A percentile compares a stretch with the other conserved stretches of the same genome.
These are phyloP conservation scores for Pyxicephalus adspersus DNA, from an alignment of 2,113 vertebrate species.

Conservation along the genomic window DNA sequence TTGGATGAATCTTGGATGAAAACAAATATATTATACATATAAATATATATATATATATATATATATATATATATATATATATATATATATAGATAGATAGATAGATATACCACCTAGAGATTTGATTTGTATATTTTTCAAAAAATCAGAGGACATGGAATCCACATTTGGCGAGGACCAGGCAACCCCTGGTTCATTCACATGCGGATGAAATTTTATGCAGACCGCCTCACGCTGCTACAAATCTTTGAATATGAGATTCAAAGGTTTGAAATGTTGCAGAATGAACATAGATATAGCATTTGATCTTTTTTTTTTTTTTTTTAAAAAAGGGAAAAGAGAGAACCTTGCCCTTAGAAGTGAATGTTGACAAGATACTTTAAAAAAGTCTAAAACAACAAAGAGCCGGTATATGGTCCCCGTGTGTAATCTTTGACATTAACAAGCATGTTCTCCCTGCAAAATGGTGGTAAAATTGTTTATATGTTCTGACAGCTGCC, in stretches of 20 bases:
- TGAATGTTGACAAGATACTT: slow-evolving; percentile 19
- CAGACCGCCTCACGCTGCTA: slow-evolving; percentile 19
- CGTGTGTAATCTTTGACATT: background rate
- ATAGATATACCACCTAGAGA: too few species aligned
- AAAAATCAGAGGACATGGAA: too few species aligned
- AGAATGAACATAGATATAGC: background rate
- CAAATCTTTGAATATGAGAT: slow-evolving; percentile 20
- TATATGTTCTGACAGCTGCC: slow-evolving; percentile 1
- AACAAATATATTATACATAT: too few species aligned
- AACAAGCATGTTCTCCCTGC: slow-evolving; percentile 6
- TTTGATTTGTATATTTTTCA: too few species aligned
- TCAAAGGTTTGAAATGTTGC: slow-evolving; percentile 27
- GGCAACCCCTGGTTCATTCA: background rate
- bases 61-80: too few species aligned
- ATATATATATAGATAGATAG: too few species aligned
- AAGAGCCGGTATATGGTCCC: slow-evolving; percentile 7
- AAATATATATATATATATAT: too few species aligned
- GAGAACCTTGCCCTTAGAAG: background rate
- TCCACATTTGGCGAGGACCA: too few species aligned
- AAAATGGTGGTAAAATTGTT: background rate
- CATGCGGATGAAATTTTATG: background rate
- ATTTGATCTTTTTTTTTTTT: slow-evolving; percentile 10
- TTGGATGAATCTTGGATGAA: too few species aligned
- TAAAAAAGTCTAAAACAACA: background rate
- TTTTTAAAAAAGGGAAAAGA: too few species aligned